Conservation (phyloP, 2,888 invertebrate genomes). For the Lepidochrysops patricia region DNA sequence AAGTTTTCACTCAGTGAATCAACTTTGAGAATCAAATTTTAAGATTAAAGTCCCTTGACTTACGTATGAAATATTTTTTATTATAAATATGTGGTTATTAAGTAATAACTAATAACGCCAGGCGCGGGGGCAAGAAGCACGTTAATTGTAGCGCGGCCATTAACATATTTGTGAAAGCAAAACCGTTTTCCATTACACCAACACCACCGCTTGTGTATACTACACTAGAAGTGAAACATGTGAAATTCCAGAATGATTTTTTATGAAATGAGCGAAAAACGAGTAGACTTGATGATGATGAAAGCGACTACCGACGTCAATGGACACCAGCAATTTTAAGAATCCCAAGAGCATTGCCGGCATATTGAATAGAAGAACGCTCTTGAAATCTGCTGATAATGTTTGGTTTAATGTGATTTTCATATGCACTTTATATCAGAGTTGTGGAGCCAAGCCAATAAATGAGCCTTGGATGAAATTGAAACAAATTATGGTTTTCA, state of each 20-base stretch:
- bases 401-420: not conserved
- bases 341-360: too few relatives aligned
- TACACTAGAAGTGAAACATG: not conserved
- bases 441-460: not conserved
- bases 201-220: not conserved
- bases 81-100: not conserved
- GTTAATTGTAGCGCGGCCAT: not conserved
- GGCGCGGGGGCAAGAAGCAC: not conserved
- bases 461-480: not conserved
- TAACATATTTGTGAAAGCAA: slow-evolving; percentile 2
- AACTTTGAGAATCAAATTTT: too few relatives aligned
- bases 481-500: not conserved
- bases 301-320: too few relatives aligned
- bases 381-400: not conserved
- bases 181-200: slow-evolving; percentile 1
- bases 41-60: too few relatives aligned
- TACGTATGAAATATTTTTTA: too few relatives aligned
- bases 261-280: too few relatives aligned
- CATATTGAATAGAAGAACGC: too few relatives aligned
- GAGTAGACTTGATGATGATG: too few relatives aligned
- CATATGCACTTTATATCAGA: too few relatives aligned
- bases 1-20: too few relatives aligned
- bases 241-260: not conserved
- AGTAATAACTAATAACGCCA: not conserved
- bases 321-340: too few relatives aligned